Evolutionary conservation across 2,797 vertebrate species (phyloP).

Genomic region (Chloroceryle amazona): DNA sequence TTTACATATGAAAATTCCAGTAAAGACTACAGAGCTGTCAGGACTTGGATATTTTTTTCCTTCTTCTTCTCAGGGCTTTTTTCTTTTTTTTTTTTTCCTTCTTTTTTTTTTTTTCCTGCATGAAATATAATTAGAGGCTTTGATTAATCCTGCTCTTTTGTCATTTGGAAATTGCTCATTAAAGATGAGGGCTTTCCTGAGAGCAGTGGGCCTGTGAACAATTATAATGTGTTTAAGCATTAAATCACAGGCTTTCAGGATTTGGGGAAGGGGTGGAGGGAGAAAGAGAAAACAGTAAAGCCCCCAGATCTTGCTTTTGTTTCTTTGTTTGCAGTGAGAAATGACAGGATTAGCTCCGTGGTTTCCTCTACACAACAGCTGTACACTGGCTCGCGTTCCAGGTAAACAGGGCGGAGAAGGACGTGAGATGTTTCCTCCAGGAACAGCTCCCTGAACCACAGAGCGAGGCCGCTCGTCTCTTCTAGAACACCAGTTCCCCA

Average conservation of each 20-base stretch:
- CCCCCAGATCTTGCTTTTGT: not conserved
- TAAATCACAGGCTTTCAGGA: constrained; percentile 10
- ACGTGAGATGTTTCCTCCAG: not conserved
- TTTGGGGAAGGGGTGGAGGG: not conserved
- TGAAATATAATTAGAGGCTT: constrained; percentile 72
- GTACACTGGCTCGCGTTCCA: not conserved
- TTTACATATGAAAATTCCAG: constrained; percentile 34
- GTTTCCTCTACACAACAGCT: not conserved
- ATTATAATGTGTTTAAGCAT: constrained; percentile 54
- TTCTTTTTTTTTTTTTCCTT: not conserved
- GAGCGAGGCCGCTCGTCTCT: not conserved
- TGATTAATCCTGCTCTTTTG: constrained; percentile 74
- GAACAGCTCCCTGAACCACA: not conserved
- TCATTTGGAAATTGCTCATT: constrained; percentile 72
- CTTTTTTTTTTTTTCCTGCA: not conserved
- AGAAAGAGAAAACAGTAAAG: not conserved
- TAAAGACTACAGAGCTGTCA: constrained; percentile 27
- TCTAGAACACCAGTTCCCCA: not conserved
- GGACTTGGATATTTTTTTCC: not conserved
- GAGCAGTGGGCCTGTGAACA: constrained; percentile 59
- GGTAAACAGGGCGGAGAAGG: not conserved
- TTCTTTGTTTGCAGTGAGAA: not conserved
- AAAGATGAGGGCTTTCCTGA: constrained; percentile 63
- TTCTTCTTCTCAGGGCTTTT: not conserved
- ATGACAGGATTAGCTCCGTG: not conserved